Base-by-base conservation (phyloP, 2,888 invertebrate genomes). In the Nebria salina region DNA sequence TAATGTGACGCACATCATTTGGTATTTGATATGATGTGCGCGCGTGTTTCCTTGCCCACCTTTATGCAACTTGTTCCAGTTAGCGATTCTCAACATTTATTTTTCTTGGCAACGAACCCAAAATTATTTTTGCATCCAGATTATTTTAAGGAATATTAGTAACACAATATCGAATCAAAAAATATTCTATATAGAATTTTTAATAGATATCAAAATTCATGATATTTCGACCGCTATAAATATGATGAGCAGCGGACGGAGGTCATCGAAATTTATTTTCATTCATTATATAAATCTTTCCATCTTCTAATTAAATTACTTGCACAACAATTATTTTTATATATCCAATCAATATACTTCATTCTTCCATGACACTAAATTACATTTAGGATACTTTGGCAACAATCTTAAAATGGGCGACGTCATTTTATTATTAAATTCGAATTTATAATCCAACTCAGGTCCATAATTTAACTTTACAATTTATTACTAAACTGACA, bases 61-160 rank as follows among this genome's bases (percentile, higher is more conserved):
- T 80, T 80, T 80, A 80, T 80, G 80, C 80, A 80, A 80, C 72
- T 75, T 77, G 79, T 65, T 80, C 75, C 80, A 80, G 80, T 80
- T 80, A 80, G 64, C 75, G 80, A 75, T 75, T 80, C 75, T 80
- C 75, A 80, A 80, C 75, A 79, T 75, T 72, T 80, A 75, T 80
- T 80, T 80, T 80, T 80, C 80, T 80, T 80, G 80, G 80, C 80
- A 80, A 80, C 75, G 70, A 68, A 80, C 75, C 54, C 75, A 75
- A 75, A 80, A 75, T 80, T 80, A 80, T 80, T 80, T 80, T 75
- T 80, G 75, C 80, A 75, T 80, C 66, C 75, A 80, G 70, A 80
- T 80, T 80, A 80, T 80, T 80, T 80, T 80, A 75, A 75, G 80
- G 75, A 75, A 75, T 80, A 80, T 70, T 75, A 74, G 80, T 80